phyloP scores from a whole-genome alignment of 2,113 vertebrate genomes.

The Callipepla californica region DNA sequence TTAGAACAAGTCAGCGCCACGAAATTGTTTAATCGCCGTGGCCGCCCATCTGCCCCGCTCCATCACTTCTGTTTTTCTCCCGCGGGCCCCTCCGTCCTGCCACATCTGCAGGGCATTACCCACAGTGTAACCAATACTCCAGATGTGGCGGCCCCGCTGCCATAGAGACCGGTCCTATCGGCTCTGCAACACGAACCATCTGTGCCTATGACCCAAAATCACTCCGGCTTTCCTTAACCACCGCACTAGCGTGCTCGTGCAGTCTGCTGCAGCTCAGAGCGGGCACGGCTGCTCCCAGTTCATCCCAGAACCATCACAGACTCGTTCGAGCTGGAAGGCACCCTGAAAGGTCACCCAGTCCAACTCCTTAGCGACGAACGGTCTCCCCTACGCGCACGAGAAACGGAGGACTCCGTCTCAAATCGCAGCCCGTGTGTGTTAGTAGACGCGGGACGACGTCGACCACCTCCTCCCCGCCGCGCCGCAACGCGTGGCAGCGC shows the following conservation, averaged over 20 bases:
- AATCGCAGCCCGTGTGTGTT: neutral
- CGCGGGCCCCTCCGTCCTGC: neutral
- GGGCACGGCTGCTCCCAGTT: neutral
- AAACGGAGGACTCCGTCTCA: conserved; percentile 7
- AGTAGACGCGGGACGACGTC: neutral
- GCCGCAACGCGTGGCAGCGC: neutral
- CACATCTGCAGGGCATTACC: conserved; percentile 72
- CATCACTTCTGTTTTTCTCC: conserved; percentile 38
- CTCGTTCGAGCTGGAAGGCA: too few species aligned
- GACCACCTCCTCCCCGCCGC: neutral
- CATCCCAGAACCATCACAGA: too few species aligned
- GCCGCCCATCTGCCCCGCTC: conserved; percentile 1
- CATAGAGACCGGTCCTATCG: conserved; percentile 65
- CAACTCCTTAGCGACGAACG: too few species aligned
- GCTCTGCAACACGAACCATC: conserved; percentile 67
- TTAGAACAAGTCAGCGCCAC: neutral
- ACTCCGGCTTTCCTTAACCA: conserved; percentile 17
- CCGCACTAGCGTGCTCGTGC: neutral
- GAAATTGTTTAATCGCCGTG: conserved; percentile 26
- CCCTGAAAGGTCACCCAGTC: too few species aligned
- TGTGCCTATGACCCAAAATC: conserved; percentile 61
- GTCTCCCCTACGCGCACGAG: neutral
- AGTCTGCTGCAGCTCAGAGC: neutral
- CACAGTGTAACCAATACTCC: conserved; percentile 68
- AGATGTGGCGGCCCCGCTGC: conserved; percentile 64